Percentiles rank a stretch among this genome's conserved stretches.
phyloP scores from a whole-genome alignment of 2,888 invertebrate species.

The Melieria omissa region DNA sequence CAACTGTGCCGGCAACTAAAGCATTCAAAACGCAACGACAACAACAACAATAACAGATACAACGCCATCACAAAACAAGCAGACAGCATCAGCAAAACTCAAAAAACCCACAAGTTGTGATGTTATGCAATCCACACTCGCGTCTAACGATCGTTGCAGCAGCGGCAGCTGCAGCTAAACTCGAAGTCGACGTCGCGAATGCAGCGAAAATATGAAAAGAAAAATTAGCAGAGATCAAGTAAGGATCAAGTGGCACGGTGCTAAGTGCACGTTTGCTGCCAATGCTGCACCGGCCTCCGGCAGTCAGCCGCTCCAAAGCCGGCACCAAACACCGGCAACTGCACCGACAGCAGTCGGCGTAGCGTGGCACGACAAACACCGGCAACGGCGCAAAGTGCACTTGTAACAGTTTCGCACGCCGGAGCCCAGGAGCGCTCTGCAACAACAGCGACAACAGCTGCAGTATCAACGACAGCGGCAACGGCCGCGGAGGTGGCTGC shows the following conservation, averaged over 20 bases:
- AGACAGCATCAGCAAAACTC: no score
- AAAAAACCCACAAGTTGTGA: no score
- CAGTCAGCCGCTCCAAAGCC: slow-evolving; percentile 16
- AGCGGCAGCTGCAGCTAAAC: not conserved
- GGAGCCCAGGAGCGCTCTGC: slow-evolving; percentile 3
- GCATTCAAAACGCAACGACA: not conserved
- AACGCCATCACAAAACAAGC: no score
- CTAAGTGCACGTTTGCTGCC: slow-evolving; percentile 15
- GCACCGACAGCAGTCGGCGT: not conserved
- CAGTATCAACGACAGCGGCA: no score
- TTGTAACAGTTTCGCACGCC: slow-evolving; percentile 21
- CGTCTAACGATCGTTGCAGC: not conserved
- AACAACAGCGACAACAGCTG: no score
- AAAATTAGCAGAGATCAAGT: slow-evolving; percentile 23
- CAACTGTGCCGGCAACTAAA: not conserved
- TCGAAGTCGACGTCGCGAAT: no score
- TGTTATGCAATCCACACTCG: slow-evolving; percentile 16
- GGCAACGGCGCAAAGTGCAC: slow-evolving; percentile 13
- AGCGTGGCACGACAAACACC: not conserved
- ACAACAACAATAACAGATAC: not conserved
- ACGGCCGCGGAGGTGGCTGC: no score
- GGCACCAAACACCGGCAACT: slow-evolving; percentile 18
- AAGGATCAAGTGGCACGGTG: slow-evolving; percentile 28
- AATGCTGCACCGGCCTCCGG: slow-evolving; percentile 8
- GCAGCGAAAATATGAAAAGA: not conserved